Evolutionary conservation across 2,797 vertebrate genomes (phyloP).

Genomic region (Syngnathus rostellatus): DNA sequence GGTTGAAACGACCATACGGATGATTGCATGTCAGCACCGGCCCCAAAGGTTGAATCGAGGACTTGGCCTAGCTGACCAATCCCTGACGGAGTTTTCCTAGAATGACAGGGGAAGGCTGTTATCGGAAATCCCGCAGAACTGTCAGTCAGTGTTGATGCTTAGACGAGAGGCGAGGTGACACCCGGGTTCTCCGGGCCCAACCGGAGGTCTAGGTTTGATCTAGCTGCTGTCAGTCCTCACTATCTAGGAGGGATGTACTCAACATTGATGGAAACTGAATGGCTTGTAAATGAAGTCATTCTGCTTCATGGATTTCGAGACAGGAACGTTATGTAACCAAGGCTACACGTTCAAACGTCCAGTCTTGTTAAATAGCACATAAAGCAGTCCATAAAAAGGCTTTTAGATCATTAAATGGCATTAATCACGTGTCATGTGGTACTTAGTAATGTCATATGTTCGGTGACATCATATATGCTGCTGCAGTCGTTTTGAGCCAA

Average conservation of each 20-base stretch:
- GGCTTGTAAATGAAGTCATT: not conserved
- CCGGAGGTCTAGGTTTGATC: constrained; percentile 10
- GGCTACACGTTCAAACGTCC: not conserved
- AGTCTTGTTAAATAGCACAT: not conserved
- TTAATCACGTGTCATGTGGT: not conserved
- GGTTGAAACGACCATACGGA: constrained; percentile 26
- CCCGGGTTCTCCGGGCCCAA: constrained; percentile 6
- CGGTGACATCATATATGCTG: not conserved
- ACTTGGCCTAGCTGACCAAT: not conserved
- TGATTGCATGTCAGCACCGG: constrained; percentile 21
- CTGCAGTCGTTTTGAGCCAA: not conserved
- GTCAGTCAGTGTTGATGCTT: not conserved
- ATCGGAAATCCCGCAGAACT: not conserved
- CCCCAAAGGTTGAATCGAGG: not conserved
- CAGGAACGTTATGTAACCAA: not conserved
- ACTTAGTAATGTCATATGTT: not conserved
- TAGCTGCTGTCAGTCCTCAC: not conserved
- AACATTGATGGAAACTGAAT: not conserved
- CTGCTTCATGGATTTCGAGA: not conserved
- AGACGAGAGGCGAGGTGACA: constrained; percentile 6
- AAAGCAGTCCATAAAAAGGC: not conserved
- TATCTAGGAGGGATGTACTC: not conserved
- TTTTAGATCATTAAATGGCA: not conserved
- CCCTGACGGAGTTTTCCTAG: not conserved
- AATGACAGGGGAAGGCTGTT: not conserved